Evolutionary conservation across 2,797 vertebrate genomes (phyloP).

Genomic region (Babyrousa celebensis): DNA sequence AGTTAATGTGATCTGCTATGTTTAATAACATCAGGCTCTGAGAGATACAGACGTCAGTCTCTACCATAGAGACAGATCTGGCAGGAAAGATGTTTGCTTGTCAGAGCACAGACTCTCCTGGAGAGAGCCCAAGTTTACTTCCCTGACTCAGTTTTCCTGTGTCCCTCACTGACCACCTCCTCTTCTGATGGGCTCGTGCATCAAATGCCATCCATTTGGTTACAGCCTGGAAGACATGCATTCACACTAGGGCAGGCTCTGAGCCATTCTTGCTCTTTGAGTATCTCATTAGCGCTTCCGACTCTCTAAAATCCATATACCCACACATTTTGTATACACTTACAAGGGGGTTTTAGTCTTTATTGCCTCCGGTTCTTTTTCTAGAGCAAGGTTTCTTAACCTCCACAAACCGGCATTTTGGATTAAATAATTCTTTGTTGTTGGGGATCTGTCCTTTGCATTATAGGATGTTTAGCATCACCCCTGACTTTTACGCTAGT

Average conservation of each 20-base stretch:
- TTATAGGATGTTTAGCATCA: neutral
- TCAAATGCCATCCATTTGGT: neutral
- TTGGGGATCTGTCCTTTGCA: neutral
- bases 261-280: neutral
- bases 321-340: neutral
- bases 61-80: neutral
- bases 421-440: neutral
- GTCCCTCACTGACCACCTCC: neutral
- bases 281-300: neutral
- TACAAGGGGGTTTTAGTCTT: neutral
- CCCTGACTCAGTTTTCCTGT: neutral
- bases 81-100: conserved; percentile 18
- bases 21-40: conserved; percentile 11
- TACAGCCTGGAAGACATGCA: neutral
- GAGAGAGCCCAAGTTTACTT: neutral
- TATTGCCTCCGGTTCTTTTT: neutral
- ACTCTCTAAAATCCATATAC: neutral
- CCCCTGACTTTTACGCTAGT: neutral
- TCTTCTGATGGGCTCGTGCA: neutral
- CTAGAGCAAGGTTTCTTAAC: conserved; percentile 25
- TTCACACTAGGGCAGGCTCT: neutral
- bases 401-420: neutral
- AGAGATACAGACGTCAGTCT: neutral
- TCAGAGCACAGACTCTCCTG: neutral
- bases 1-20: neutral